Evolutionary conservation across 2,113 vertebrate genomes (phyloP).

Genomic region (Poeciliopsis retropinna): DNA sequence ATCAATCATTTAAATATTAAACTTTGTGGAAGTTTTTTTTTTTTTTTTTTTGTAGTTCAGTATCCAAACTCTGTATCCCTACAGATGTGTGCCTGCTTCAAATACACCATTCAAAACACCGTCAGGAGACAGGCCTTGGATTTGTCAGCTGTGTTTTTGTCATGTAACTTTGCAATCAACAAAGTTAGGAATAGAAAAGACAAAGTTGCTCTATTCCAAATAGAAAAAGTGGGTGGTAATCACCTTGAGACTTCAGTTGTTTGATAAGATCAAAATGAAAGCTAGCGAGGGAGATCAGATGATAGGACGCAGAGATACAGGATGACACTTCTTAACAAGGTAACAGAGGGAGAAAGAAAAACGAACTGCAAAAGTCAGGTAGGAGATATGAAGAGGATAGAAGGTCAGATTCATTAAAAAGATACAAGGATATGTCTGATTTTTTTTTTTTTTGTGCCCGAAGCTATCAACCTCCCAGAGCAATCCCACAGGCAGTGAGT

Average conservation of each 20-base stretch:
- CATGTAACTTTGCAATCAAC: slow-evolving; percentile 47
- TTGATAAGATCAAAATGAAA: slow-evolving; percentile 63
- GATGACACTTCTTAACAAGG: slow-evolving; percentile 62
- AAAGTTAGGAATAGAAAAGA: slow-evolving; percentile 47
- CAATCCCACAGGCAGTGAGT: slow-evolving; percentile 46
- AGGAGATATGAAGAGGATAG: slow-evolving; percentile 47
- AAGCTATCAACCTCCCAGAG: slow-evolving; percentile 51
- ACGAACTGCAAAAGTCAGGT: slow-evolving; percentile 43
- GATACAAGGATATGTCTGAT: slow-evolving; percentile 67
- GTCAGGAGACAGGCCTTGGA: slow-evolving; percentile 29
- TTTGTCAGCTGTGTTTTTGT: slow-evolving; percentile 26
- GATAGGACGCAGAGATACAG: slow-evolving; percentile 25
- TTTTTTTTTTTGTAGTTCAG: background rate
- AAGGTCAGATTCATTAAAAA: slow-evolving; percentile 77
- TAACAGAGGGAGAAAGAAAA: slow-evolving; percentile 51
- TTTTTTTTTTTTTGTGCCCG: slow-evolving; percentile 55
- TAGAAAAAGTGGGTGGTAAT: slow-evolving; percentile 31
- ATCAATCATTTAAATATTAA: background rate
- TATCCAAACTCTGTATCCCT: background rate
- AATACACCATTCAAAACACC: slow-evolving; percentile 1
- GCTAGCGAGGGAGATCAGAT: slow-evolving; percentile 25
- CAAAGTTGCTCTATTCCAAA: slow-evolving; percentile 35
- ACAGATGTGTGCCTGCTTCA: slow-evolving; percentile 29
- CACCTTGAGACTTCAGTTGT: slow-evolving; percentile 60
- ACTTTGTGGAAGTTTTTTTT: background rate